A percentile compares a stretch with the other conserved stretches of the same genome.
Conservation (phyloP, 2,888 invertebrate species). For the Lepidonotus clava region DNA sequence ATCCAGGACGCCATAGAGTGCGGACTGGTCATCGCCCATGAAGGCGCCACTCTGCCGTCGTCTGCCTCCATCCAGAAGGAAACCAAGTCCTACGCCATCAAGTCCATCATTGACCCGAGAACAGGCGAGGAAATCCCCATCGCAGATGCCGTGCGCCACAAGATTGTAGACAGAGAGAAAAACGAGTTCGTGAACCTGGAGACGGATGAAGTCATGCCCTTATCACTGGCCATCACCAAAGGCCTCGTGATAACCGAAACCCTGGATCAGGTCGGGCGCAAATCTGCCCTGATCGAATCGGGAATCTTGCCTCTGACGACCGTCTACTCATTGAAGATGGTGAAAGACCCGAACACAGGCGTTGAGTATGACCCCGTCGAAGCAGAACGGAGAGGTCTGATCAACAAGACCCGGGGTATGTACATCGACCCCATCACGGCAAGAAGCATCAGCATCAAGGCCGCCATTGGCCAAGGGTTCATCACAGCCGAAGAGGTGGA, state of each 20-base stretch:
- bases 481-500: constrained; percentile 65
- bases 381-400: constrained; percentile 66
- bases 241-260: constrained; percentile 85
- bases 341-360: constrained; percentile 63
- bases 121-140: constrained; percentile 87
- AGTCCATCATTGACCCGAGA: constrained; percentile 86
- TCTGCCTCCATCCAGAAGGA: constrained; percentile 53
- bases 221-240: constrained; percentile 90
- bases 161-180: constrained; percentile 90
- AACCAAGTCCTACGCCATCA: constrained; percentile 70
- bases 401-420: constrained; percentile 66
- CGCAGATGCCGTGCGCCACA: constrained; percentile 92
- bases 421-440: constrained; percentile 86
- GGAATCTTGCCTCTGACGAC: constrained; percentile 58
- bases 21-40: constrained; percentile 84
- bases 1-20: constrained; percentile 90
- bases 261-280: constrained; percentile 59
- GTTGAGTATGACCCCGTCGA: constrained; percentile 63
- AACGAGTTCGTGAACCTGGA: constrained; percentile 85
- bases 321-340: constrained; percentile 64
- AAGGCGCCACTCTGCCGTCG: constrained; percentile 46
- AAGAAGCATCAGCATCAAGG: constrained; percentile 86
- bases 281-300: constrained; percentile 62
- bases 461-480: constrained; percentile 63
- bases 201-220: constrained; percentile 88